Conservation (phyloP, 35 echinoderm and acorn worm species). For the Ptychodera flava region DNA sequence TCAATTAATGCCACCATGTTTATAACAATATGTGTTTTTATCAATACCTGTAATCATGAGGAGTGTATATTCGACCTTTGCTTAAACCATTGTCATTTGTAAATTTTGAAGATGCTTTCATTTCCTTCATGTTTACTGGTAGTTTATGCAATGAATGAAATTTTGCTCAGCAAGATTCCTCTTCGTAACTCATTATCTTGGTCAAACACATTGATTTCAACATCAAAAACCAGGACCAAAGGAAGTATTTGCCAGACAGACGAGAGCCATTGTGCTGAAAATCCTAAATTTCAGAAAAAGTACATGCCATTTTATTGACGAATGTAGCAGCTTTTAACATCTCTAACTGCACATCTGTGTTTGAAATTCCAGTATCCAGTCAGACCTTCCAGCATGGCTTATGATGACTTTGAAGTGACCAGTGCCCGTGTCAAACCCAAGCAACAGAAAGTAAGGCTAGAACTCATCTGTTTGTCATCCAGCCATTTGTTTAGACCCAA, state of each 20-base stretch:
- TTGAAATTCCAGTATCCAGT: conserved; percentile 68
- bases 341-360: not conserved
- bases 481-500: not conserved
- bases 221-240: not conserved
- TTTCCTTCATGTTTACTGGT: too few species aligned
- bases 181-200: not conserved
- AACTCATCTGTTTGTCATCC: not conserved
- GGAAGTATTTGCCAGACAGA: not conserved
- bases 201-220: not conserved
- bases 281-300: not conserved
- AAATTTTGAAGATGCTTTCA: too few species aligned
- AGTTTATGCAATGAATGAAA: too few species aligned
- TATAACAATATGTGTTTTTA: not conserved
- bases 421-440: conserved; percentile 73
- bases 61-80: too few species aligned
- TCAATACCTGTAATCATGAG: too few species aligned
- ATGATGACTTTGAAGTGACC: conserved; percentile 61
- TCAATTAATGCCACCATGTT: not conserved
- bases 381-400: conserved; percentile 62
- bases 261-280: too few species aligned
- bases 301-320: not conserved
- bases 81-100: too few species aligned
- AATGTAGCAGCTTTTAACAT: not conserved
- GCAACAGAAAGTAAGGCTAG: conserved; percentile 66
- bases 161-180: not conserved